These are phyloP conservation scores for Pseudorectes ferrugineus DNA, from an alignment of 2,113 vertebrate species.

Conservation along the genomic window DNA sequence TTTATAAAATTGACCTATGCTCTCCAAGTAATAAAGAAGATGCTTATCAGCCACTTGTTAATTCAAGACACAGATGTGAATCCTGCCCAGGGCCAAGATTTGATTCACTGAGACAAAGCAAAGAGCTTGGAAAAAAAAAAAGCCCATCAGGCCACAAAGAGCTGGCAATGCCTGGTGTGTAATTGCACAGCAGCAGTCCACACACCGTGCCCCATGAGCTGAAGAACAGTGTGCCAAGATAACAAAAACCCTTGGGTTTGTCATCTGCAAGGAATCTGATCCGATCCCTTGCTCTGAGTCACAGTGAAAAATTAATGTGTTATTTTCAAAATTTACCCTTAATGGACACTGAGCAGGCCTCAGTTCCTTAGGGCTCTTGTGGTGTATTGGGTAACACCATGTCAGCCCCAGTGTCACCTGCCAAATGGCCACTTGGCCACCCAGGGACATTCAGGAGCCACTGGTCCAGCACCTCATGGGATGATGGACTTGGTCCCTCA, in stretches of 20 bases:
- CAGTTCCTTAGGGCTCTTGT: accelerated
- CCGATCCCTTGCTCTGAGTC: neutral
- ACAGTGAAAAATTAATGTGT: neutral
- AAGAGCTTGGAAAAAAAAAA: neutral
- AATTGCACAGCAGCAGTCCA: neutral
- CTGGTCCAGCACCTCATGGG: accelerated
- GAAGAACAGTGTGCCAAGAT: neutral
- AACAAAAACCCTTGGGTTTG: neutral
- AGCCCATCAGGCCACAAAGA: neutral
- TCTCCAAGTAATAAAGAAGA: slow-evolving; percentile 4
- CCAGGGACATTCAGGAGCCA: neutral
- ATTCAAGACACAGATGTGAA: neutral
- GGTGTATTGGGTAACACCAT: accelerated
- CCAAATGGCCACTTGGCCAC: neutral
- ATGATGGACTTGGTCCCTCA: neutral
- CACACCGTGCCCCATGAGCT: accelerated
- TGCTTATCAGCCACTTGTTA: neutral
- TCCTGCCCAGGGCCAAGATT: neutral
- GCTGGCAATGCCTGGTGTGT: neutral
- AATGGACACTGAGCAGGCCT: neutral
- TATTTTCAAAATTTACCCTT: neutral
- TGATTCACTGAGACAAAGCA: neutral
- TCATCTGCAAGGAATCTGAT: neutral
- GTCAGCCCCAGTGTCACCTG: neutral
- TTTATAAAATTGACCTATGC: slow-evolving; percentile 9